Base-by-base conservation (phyloP, 2,888 invertebrate genomes). In the Caenorhabditis macrosperma region DNA sequence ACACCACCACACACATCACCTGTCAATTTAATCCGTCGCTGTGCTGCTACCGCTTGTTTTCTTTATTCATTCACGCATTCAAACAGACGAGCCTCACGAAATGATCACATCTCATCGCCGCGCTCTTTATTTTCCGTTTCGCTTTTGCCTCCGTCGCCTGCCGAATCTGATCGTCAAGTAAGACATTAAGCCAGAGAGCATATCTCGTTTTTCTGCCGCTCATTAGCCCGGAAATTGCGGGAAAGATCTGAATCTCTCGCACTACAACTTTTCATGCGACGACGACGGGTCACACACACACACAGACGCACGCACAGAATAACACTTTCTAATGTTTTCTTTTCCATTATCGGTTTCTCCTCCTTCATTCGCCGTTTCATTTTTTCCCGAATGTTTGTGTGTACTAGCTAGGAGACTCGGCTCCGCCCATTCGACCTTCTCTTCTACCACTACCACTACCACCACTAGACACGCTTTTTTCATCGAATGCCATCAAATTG, bases 381-480 rank as follows among this genome's bases (percentile, higher is more conserved):
- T 7, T 22, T 1, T 48, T n/a, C 50, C 15, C 30, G 17, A 33
- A 17, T 48, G 20, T 30, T 20, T 38, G 38, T 38, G 15, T 38
- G 26, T 28, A 52, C 52, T 52, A 15, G 26, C n/a, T n/a, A n/a
- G 24, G 10, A 22, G 12, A 3, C 26, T 20, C 41, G 52, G 33
- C 66, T 59, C 59, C 66, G 64, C 64, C 66, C 54, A 12, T 44
- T 63, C 52, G 50, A 52, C 55, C 33, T 61, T 41, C 52, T 30
- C 38, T 38, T 15, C 15, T 38, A 38, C 38, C 15, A 38, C 38
- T 12, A 33, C 38, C 38, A 38, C 38, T 38, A 38, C 38, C 38
- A 38, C 38, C 15, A 33, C 33, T 7, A 38, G 38, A 38, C 52
- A 52, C 26, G 52, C 28, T 26, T 52, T 52, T 52, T 52, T 28